phyloP scores from a whole-genome alignment of 2,113 vertebrate species.

The Chaenogobius annularis region DNA sequence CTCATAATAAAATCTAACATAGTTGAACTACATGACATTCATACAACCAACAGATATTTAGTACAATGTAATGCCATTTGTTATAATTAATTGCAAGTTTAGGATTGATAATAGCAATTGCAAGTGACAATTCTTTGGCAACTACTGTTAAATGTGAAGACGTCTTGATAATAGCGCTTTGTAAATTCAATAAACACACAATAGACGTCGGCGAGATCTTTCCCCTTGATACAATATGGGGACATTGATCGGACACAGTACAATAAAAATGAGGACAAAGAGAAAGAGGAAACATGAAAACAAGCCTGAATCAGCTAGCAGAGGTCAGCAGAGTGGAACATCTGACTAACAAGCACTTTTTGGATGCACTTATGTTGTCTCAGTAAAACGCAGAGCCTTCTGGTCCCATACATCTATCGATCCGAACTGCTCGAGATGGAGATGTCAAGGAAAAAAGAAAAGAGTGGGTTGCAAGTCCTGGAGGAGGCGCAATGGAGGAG shows the following conservation, averaged over 20 bases:
- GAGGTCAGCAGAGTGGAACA: constrained; percentile 51
- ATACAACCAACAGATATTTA: no score
- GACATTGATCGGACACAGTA: constrained; percentile 30
- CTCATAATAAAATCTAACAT: no score
- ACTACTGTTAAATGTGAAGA: background rate
- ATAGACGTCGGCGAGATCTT: constrained; percentile 3
- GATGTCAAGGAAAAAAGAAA: constrained; percentile 49
- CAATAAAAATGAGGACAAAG: constrained; percentile 8
- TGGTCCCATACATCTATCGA: constrained; percentile 64
- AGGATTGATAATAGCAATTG: background rate
- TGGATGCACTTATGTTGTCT: constrained; percentile 58
- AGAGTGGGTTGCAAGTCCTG: background rate
- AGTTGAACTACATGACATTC: no score
- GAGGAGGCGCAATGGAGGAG: constrained; percentile 32
- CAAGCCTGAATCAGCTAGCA: constrained; percentile 46
- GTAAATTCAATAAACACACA: constrained; percentile 10
- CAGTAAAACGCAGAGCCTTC: constrained; percentile 40
- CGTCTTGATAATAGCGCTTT: background rate
- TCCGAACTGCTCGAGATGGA: constrained; percentile 60
- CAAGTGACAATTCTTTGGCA: background rate
- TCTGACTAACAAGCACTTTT: constrained; percentile 73
- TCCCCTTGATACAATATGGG: constrained; percentile 16
- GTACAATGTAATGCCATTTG: no score
- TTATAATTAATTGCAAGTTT: background rate
- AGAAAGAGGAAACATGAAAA: constrained; percentile 31